Evolutionary conservation across 2,888 invertebrate genomes (phyloP).

Genomic region (Ennomos fuscantarius): DNA sequence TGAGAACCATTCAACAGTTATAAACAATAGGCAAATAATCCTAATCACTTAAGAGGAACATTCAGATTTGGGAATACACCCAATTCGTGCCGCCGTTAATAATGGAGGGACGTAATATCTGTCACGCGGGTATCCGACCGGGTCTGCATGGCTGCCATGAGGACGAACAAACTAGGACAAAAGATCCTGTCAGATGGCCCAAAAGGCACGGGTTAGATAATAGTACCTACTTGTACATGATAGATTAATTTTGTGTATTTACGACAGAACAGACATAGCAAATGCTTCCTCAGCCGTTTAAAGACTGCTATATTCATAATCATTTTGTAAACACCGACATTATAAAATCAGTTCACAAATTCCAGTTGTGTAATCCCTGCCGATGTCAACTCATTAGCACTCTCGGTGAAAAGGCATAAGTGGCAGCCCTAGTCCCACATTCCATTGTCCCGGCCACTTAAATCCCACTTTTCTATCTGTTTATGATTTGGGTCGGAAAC

Average conservation of each 20-base stretch:
- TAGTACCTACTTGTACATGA: too few species aligned
- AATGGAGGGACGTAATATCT: constrained; percentile 39
- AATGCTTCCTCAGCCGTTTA: too few species aligned
- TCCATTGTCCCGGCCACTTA: constrained; percentile 32
- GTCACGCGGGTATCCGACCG: constrained; percentile 25
- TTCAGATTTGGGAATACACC: constrained; percentile 19
- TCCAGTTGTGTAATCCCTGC: background rate
- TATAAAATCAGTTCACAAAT: background rate
- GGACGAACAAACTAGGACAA: background rate
- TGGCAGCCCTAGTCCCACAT: constrained; percentile 20
- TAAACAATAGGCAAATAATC: constrained; percentile 26
- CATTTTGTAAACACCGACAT: too few species aligned
- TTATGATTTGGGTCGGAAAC: constrained; percentile 41
- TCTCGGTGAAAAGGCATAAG: background rate
- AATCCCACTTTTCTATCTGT: constrained; percentile 35
- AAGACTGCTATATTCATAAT: too few species aligned
- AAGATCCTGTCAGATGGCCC: too few species aligned
- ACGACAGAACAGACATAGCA: too few species aligned
- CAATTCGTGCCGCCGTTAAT: constrained; percentile 28
- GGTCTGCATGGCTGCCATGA: constrained; percentile 8
- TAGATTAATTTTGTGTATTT: too few species aligned
- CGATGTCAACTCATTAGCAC: background rate
- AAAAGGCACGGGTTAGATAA: too few species aligned
- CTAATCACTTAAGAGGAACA: constrained; percentile 21
- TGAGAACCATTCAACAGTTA: constrained; percentile 1